A percentile compares a stretch with the other conserved stretches of the same genome.
Conservation (phyloP, 1,140 invertebrate species). For the Belonocnema kinseyi region DNA sequence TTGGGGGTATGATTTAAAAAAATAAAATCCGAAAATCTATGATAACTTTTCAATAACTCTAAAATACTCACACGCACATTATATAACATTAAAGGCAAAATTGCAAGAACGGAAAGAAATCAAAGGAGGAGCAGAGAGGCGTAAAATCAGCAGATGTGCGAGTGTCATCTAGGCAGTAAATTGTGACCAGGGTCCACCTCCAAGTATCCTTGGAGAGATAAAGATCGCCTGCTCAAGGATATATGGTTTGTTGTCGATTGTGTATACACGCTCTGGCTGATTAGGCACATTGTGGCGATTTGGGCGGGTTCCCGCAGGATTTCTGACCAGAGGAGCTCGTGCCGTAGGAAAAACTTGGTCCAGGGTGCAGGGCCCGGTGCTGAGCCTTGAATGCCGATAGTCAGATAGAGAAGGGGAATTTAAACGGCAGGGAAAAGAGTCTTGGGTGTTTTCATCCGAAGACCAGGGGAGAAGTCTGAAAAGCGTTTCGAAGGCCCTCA, state of each 20-base stretch:
- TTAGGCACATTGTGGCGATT: slow-evolving; percentile 70
- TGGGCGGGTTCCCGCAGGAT: slow-evolving; percentile 55
- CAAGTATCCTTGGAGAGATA: slow-evolving; percentile 53
- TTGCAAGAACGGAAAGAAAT: slow-evolving; percentile 45
- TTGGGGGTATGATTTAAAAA: too few relatives aligned
- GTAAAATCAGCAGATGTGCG: slow-evolving; percentile 32
- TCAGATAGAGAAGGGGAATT: slow-evolving; percentile 32
- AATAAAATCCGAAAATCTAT: not conserved
- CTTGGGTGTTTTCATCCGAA: slow-evolving; percentile 39
- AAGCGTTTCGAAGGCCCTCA: slow-evolving; percentile 64
- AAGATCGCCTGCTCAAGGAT: slow-evolving; percentile 48
- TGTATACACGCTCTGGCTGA: slow-evolving; percentile 68
- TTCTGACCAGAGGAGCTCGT: slow-evolving; percentile 15
- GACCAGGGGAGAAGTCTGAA: slow-evolving; percentile 61
- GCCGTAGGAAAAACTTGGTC: slow-evolving; percentile 30
- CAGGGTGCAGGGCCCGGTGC: slow-evolving; percentile 51
- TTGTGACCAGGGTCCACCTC: slow-evolving; percentile 46
- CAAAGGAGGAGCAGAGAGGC: slow-evolving; percentile 36
- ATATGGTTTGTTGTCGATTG: slow-evolving; percentile 68
- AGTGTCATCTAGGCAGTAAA: slow-evolving; percentile 38
- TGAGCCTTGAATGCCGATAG: slow-evolving; percentile 47
- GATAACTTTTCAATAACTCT: not conserved
- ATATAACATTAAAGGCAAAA: not conserved
- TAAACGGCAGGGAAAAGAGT: slow-evolving; percentile 14
- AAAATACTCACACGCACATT: not conserved